Evolutionary conservation across 2,113 vertebrate species (phyloP), one percentile per base, ranked within the genome.

Genomic region (Notarius lentiginosus): DNA sequence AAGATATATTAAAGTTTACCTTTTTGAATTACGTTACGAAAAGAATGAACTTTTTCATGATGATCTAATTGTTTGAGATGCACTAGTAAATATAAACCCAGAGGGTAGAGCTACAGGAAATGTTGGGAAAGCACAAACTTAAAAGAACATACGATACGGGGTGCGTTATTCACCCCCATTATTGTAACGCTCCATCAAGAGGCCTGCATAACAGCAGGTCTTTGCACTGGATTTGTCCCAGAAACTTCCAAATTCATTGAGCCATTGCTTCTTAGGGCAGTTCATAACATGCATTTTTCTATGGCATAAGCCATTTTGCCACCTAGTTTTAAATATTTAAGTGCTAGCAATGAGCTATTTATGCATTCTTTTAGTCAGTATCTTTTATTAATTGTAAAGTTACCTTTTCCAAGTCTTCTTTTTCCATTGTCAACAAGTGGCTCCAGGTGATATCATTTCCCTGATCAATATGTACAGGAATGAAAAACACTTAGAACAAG

Each of bases 381-480:
- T n/a, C 51, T 51, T 41, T 41, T 15, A 17, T 73, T 82, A 2
- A 51, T 9, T 73, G 7, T 53, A 34, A 8, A 30, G 53, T 89
- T 80, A 98, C 98, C 96, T 97, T 93, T 88, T 94, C 91, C 90
- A 99, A 92, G 61, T 99, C 97, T 49, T 96, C 94, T 92, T 96
- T 94, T 86, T 94, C 93, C 96, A 99, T 97, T 81, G 91, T 92
- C 91, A 98, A 88, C 94, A 99, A 96, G 41, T 95, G 87, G 88
- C 94, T 95, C 95, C 97, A 97, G 86, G 94, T 86, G 94, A 97
- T 93, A 85, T 94, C 96, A 90, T 93, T 94, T 65, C 98, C 96
- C 98, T 99, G 58, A 47, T 17, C 51, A 77, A 83, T 5, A 24
- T 72, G 17, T 27, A 55, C 18, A 63, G 18, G 34, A 87, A 61